These are phyloP conservation scores for Boloria euphrosyne DNA, from an alignment of 2,888 invertebrate genomes.

Conservation along the genomic window DNA sequence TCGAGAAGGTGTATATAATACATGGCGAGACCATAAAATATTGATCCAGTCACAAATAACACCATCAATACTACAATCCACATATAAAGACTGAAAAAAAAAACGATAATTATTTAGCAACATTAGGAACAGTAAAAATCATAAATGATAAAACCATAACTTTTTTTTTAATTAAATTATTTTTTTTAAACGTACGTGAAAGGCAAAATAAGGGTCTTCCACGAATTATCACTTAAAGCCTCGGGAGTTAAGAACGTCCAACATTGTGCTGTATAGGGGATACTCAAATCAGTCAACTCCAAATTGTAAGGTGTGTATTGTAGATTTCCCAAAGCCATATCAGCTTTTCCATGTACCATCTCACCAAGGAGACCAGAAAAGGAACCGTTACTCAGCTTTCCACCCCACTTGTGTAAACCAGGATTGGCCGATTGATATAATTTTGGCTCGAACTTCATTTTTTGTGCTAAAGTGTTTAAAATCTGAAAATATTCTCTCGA, in stretches of 20 bases:
- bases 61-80: constrained; percentile 89
- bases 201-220: constrained; percentile 91
- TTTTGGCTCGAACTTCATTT: constrained; percentile 87
- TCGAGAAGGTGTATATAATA: constrained; percentile 76
- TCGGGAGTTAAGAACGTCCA: constrained; percentile 93
- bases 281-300: constrained; percentile 87
- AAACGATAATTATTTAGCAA: constrained; percentile 8
- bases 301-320: constrained; percentile 87
- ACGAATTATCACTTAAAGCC: constrained; percentile 89
- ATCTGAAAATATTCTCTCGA: constrained; percentile 72
- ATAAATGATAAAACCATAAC: neutral
- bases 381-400: constrained; percentile 83
- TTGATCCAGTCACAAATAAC: constrained; percentile 84
- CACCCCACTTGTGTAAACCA: constrained; percentile 86
- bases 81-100: constrained; percentile 83
- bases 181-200: constrained; percentile 89
- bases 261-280: constrained; percentile 91
- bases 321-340: constrained; percentile 89
- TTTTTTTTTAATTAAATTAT: neutral
- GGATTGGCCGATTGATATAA: constrained; percentile 86
- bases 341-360: constrained; percentile 85
- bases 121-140: neutral
- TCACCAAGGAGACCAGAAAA: constrained; percentile 89
- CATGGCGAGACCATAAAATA: constrained; percentile 85
- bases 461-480: constrained; percentile 83